Evolutionary conservation across 2,113 vertebrate genomes (phyloP), one percentile per base, ranked within the genome.

Genomic region (Ameiurus melas): DNA sequence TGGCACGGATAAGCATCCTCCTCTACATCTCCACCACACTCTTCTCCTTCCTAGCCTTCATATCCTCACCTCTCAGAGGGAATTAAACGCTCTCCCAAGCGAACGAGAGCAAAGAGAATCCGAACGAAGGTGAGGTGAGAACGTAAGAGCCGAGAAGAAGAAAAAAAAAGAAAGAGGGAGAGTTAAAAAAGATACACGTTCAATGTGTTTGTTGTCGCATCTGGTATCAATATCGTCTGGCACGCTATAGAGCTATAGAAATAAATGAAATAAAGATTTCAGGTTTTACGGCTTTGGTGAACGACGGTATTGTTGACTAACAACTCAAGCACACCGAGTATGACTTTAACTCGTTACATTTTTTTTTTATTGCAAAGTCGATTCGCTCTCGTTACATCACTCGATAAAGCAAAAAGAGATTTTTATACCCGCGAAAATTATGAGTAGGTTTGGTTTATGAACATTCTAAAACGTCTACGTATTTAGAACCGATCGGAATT

Each of bases 141-240:
- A 64, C 12, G 30, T 70, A 27, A 55, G 47, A 30, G 68, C 36
- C 17, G 30, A 27, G 22, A 39, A 73, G 64, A 30, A 47, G 8
- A n/a, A 43, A 19, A 30, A 85, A 66, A 77, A 1, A 22, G 70
- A 43, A 22, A 62, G 33, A 16, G 85, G 43, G 60, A 82, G 92
- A 92, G 90, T 89, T 89, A 0, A 89, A 92, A 96, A 92, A 95
- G 95, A 94, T 95, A 94, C 93, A 91, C 91, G 95, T 96, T 96
- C 95, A 95, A 94, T 95, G 95, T 94, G 95, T 93, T 94, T 93
- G 92, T 91, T 68, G 91, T 94, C 95, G 96, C 96, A 97, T 97
- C 97, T 97, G 97, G 97, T 97, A 97, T 95, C 96, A 96, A 97
- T 94, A 94, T 95, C 87, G 87, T 93, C 95, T 93, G 93, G 94